Percentiles rank a stretch among this genome's conserved stretches.
Evolutionary conservation across 2,113 vertebrate genomes (phyloP).

Genomic region (Nicator chloris): DNA sequence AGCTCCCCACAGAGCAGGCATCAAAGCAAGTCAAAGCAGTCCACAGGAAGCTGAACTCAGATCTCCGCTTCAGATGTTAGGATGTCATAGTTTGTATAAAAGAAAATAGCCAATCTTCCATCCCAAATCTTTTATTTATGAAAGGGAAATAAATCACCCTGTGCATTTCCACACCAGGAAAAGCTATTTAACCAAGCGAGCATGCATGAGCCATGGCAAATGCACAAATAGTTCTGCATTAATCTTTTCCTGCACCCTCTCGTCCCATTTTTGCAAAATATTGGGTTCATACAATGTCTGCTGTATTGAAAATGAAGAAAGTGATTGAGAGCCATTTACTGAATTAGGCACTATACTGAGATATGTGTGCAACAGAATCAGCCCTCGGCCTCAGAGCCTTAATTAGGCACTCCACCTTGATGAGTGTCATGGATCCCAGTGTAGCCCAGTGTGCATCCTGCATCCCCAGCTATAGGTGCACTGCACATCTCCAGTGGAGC

Average conservation of each 20-base stretch:
- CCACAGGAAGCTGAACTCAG: neutral
- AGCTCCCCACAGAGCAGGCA: neutral
- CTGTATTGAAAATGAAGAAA: constrained; percentile 36
- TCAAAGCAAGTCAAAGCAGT: neutral
- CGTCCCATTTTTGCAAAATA: constrained; percentile 20
- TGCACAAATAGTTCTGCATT: constrained; percentile 33
- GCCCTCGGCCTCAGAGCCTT: neutral
- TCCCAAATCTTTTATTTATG: constrained; percentile 57
- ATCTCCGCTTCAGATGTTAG: neutral
- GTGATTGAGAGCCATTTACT: constrained; percentile 37
- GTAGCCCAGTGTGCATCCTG: neutral
- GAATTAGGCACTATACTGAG: neutral
- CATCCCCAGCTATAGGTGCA: neutral
- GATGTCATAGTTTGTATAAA: constrained; percentile 14
- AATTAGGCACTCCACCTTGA: constrained; percentile 8
- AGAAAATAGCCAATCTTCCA: constrained; percentile 47
- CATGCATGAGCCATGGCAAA: constrained; percentile 30
- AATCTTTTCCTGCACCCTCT: constrained; percentile 33
- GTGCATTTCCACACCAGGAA: constrained; percentile 45
- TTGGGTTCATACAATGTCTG: neutral
- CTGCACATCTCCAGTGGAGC: neutral
- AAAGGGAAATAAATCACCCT: constrained; percentile 46
- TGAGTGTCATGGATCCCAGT: neutral
- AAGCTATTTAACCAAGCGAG: constrained; percentile 49
- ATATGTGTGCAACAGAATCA: constrained; percentile 15